These are phyloP conservation scores for Scaptomyza montana DNA, from an alignment of 1,140 invertebrate genomes.

Conservation along the genomic window DNA sequence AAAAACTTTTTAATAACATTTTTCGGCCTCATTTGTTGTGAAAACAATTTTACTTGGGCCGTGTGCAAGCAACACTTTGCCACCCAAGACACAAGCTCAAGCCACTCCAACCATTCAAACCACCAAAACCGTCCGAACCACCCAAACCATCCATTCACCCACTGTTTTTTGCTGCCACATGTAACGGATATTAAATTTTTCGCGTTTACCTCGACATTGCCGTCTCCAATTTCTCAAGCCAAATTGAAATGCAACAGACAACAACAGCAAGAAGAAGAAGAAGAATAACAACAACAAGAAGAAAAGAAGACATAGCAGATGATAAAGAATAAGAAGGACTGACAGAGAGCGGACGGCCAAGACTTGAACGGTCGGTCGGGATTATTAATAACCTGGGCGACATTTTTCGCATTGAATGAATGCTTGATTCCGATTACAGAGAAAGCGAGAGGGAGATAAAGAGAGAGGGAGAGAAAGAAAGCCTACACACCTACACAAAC, in stretches of 20 bases:
- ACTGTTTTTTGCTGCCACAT: conserved; percentile 34
- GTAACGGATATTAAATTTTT: conserved; percentile 81
- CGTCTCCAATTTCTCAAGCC: conserved; percentile 50
- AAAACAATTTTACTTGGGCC: conserved; percentile 73
- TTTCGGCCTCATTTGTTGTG: conserved; percentile 81
- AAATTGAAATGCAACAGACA: conserved; percentile 58
- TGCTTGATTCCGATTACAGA: conserved; percentile 41
- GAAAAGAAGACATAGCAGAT: conserved; percentile 19
- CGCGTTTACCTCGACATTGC: conserved; percentile 69
- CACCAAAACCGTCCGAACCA: neutral
- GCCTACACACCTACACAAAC: neutral
- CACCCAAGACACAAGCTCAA: neutral
- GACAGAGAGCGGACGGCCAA: neutral
- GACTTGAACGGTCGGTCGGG: neutral
- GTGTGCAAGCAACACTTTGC: conserved; percentile 12
- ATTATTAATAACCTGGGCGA: conserved; percentile 42
- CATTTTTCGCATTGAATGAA: conserved; percentile 48
- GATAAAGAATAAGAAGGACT: neutral
- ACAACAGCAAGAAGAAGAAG: conserved; percentile 28
- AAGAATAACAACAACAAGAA: conserved; percentile 29
- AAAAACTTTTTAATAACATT: conserved; percentile 82
- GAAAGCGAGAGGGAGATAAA: neutral
- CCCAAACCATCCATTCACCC: neutral
- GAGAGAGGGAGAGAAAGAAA: neutral
- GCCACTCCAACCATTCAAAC: neutral